Percentiles rank a stretch among this genome's conserved stretches.
phyloP scores from a whole-genome alignment of 2,888 invertebrate genomes.

The Poecilobothrus nobilitatus region DNA sequence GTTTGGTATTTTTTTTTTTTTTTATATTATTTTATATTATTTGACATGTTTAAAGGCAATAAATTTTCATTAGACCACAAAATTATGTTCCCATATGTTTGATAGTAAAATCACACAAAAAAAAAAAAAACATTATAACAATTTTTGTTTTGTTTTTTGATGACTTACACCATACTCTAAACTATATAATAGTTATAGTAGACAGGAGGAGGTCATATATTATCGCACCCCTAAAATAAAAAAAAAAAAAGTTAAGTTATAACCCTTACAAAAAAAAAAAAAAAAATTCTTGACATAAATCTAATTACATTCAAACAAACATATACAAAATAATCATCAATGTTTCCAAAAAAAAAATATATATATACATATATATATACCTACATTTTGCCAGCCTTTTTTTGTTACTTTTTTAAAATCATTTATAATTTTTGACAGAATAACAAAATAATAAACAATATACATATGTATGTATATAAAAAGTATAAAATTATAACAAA shows the following conservation, averaged over 20 bases:
- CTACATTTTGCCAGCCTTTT: neutral
- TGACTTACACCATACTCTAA: too few relatives aligned
- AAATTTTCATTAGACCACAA: slow-evolving; percentile 11
- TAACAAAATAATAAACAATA: neutral
- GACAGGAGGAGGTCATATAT: neutral
- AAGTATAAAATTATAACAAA: neutral
- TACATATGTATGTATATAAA: too few relatives aligned
- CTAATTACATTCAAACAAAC: neutral
- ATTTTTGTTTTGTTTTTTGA: too few relatives aligned
- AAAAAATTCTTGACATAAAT: too few relatives aligned
- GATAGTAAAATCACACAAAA: neutral
- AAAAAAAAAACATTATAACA: neutral
- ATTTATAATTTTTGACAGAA: slow-evolving; percentile 1
- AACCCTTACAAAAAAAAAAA: neutral
- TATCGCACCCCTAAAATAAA: neutral
- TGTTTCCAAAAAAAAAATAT: neutral
- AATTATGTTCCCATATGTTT: slow-evolving; percentile 7
- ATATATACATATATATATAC: neutral
- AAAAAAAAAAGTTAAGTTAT: neutral
- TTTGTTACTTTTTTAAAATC: neutral
- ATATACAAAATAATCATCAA: too few relatives aligned
- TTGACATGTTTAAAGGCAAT: slow-evolving; percentile 9
- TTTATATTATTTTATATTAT: neutral
- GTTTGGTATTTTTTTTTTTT: neutral
- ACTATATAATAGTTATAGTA: neutral